Base-by-base conservation (phyloP, 1,140 invertebrate genomes). In the Drosophila fuyamai region DNA sequence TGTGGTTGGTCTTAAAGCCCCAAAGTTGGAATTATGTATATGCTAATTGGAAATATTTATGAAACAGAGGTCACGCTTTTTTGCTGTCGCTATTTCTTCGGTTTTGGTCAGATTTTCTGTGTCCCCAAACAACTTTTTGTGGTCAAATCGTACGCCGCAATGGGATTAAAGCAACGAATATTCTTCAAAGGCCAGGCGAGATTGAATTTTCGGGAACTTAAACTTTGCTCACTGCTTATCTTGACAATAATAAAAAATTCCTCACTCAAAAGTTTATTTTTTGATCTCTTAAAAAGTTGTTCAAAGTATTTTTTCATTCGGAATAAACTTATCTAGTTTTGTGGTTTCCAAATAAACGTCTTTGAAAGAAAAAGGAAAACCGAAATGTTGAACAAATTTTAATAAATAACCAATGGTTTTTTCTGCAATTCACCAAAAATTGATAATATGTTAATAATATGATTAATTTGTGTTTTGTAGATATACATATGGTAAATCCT, bases 21-120 rank as follows among this genome's bases (percentile, higher is more conserved):
- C 43, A 65, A 65, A 57, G 13, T 35, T 35, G 38, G 29, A 9
- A 48, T 57, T 66, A 58, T 70, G 43, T 70, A 7, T 68, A 71
- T 70, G 51, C 65, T 57, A 70, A 70, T 71, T 70, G 65, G 36
- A 41, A 14, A 40, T 65, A 14, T 6, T 3, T 35, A 13, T 36
- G 18, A 40, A 12, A 36, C 6, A 36, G 62, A 67, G 58, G 58
- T 61, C 57, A 62, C 14, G 35, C 41, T 9, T 29, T 44, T 46
- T 46, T 47, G 9, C n/a, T n/a, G 14, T 10, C 8, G 2, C 14
- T 18, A 27, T 27, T 53, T 53, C 29, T 38, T 47, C 7, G 41
- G 8, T 47, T 18, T 59, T 18, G 56, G 16, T 16, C 18, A 27
- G 27, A 10, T 41, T 27, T 41, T 58, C 7, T n/a, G 40, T 44